Conservation (phyloP, 2,888 invertebrate genomes). For the Fragum fragum region DNA sequence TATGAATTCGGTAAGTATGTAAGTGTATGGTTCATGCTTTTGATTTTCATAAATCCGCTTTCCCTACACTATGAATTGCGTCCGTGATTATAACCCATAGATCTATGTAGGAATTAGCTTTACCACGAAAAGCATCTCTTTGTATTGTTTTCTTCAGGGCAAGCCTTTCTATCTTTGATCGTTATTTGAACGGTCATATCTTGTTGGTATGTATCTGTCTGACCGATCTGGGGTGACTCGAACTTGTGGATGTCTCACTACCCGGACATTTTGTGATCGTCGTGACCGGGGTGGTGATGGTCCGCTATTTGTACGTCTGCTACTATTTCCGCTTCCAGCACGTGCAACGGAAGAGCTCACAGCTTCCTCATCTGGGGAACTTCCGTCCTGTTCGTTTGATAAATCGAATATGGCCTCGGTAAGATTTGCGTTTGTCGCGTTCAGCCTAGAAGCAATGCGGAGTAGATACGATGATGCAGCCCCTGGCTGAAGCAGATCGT, state of each 20-base stretch:
- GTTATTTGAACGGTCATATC: conserved; percentile 45
- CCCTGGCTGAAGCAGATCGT: conserved; percentile 48
- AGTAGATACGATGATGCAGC: conserved; percentile 68
- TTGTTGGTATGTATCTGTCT: conserved; percentile 55
- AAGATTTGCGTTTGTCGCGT: conserved; percentile 72
- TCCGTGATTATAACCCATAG: too few species aligned
- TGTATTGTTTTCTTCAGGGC: too few species aligned
- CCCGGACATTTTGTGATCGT: conserved; percentile 69
- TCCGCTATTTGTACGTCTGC: conserved; percentile 40
- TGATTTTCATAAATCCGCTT: too few species aligned
- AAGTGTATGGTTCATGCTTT: too few species aligned
- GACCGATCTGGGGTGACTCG: conserved; percentile 50
- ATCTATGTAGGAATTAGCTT: too few species aligned
- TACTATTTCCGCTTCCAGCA: conserved; percentile 30
- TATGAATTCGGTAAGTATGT: too few species aligned
- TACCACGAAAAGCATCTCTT: too few species aligned
- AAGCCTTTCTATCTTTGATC: conserved; percentile 26
- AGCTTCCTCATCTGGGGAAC: conserved; percentile 44
- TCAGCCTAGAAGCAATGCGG: conserved; percentile 71
- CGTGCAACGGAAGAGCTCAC: conserved; percentile 8
- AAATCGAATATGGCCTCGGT: conserved; percentile 70
- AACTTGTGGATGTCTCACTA: conserved; percentile 70
- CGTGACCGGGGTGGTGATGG: conserved; percentile 65
- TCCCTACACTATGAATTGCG: too few species aligned
- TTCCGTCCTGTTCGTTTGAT: conserved; percentile 48